phyloP scores from a whole-genome alignment of 1,140 invertebrate species.

The Aphelinus certus region DNA sequence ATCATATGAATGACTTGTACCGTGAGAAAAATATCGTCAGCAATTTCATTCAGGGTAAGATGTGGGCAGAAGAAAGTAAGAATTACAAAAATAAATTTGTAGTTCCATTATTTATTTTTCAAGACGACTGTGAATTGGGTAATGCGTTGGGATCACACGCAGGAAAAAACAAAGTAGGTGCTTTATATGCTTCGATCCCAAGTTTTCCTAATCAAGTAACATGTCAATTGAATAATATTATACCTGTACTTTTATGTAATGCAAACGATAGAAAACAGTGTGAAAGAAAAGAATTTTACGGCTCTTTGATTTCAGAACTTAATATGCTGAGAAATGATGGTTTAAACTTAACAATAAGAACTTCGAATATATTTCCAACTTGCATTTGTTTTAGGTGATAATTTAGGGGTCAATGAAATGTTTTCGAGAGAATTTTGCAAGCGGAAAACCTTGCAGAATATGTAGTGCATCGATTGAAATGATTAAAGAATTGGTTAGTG shows the following conservation, averaged over 20 bases:
- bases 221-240: slow-evolving; percentile 27
- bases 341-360: slow-evolving; percentile 8
- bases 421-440: slow-evolving; percentile 24
- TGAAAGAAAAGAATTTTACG: slow-evolving; percentile 21
- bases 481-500: slow-evolving; percentile 9
- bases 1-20: slow-evolving; percentile 12
- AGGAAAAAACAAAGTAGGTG: slow-evolving; percentile 39
- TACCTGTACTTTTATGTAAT: slow-evolving; percentile 27
- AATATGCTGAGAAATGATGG: slow-evolving; percentile 27
- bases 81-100: no score
- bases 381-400: slow-evolving; percentile 16
- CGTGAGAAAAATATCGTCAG: background rate
- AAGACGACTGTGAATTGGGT: slow-evolving; percentile 29
- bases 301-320: slow-evolving; percentile 22
- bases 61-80: slow-evolving; percentile 1
- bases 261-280: slow-evolving; percentile 18
- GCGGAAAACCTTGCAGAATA: slow-evolving; percentile 28
- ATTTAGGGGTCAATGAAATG: slow-evolving; percentile 33
- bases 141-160: slow-evolving; percentile 39
- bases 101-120: slow-evolving; percentile 26
- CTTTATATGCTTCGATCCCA: slow-evolving; percentile 24
- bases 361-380: slow-evolving; percentile 31
- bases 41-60: slow-evolving; percentile 1
- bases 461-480: slow-evolving; percentile 12
- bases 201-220: slow-evolving; percentile 31